Percentiles rank a stretch among this genome's conserved stretches.
phyloP scores from a whole-genome alignment of 2,113 vertebrate species.

The Oenanthe melanoleuca region DNA sequence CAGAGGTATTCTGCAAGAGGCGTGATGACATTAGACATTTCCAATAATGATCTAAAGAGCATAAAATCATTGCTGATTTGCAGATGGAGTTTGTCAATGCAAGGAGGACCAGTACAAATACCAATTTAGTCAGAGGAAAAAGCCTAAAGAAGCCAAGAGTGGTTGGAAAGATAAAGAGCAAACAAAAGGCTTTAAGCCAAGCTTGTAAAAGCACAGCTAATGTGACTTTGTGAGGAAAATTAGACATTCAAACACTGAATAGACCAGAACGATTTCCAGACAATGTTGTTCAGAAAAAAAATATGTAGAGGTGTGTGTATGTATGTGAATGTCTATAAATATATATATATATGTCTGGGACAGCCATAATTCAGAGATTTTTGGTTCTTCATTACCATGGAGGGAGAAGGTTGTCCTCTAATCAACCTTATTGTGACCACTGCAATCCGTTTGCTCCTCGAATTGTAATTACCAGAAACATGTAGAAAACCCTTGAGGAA shows the following conservation, averaged over 20 bases:
- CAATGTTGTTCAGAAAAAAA: not conserved
- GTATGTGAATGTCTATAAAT: not conserved
- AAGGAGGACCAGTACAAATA: conserved; percentile 50
- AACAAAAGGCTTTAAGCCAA: conserved; percentile 56
- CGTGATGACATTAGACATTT: conserved; percentile 1
- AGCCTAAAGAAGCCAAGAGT: conserved; percentile 50
- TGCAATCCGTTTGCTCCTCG: not conserved
- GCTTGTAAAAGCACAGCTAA: conserved; percentile 35
- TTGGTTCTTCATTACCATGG: not conserved
- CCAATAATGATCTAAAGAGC: conserved; percentile 32
- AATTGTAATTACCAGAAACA: not conserved
- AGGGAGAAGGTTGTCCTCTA: not conserved
- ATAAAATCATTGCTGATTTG: conserved; percentile 40
- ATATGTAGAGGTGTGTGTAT: not conserved
- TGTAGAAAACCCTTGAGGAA: not conserved
- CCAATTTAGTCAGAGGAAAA: conserved; percentile 64
- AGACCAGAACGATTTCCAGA: not conserved
- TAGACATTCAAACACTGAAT: conserved; percentile 29
- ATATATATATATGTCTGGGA: not conserved
- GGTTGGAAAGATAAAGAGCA: conserved; percentile 58
- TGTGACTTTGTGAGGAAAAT: conserved; percentile 26
- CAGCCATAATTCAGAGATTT: not conserved
- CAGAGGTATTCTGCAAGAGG: conserved; percentile 28
- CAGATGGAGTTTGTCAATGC: conserved; percentile 48
- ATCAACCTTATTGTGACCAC: not conserved